These are phyloP conservation scores for Diplolepis rosae DNA, from an alignment of 2,888 invertebrate genomes.

Conservation along the genomic window DNA sequence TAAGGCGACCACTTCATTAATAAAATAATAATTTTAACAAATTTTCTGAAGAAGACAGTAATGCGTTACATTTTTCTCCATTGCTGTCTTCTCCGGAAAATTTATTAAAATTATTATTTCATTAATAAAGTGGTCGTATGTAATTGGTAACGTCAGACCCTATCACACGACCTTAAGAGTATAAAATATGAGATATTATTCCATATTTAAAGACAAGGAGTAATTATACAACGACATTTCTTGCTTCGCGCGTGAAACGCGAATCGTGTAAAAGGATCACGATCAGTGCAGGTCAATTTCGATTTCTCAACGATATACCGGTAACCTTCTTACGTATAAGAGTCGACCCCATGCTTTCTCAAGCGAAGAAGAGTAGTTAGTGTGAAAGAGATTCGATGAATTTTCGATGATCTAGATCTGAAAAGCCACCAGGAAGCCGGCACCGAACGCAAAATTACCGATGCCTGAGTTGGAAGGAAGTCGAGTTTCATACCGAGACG, in stretches of 20 bases:
- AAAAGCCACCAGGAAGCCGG: conserved; percentile 65
- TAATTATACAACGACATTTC: background rate
- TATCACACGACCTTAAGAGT: too few species aligned
- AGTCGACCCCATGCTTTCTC: conserved; percentile 12
- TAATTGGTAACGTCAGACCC: too few species aligned
- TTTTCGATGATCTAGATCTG: conserved; percentile 67
- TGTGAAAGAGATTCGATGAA: conserved; percentile 42
- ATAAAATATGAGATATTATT: background rate
- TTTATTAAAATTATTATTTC: too few species aligned
- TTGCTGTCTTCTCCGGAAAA: too few species aligned
- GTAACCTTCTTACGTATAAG: conserved; percentile 3
- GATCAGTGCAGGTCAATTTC: conserved; percentile 18
- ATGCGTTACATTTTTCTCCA: too few species aligned
- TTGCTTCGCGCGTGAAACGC: background rate
- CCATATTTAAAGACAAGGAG: background rate
- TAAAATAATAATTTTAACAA: too few species aligned
- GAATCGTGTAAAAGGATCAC: conserved; percentile 6
- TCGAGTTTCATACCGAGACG: too few species aligned
- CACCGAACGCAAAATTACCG: conserved; percentile 66
- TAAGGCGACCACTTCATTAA: too few species aligned
- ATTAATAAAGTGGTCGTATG: too few species aligned
- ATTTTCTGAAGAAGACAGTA: too few species aligned
- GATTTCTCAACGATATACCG: conserved; percentile 28
- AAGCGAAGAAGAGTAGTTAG: conserved; percentile 9
- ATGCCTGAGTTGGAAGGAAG: conserved; percentile 53